phyloP scores from a whole-genome alignment of 2,797 vertebrate genomes.

The Pterois miles region DNA sequence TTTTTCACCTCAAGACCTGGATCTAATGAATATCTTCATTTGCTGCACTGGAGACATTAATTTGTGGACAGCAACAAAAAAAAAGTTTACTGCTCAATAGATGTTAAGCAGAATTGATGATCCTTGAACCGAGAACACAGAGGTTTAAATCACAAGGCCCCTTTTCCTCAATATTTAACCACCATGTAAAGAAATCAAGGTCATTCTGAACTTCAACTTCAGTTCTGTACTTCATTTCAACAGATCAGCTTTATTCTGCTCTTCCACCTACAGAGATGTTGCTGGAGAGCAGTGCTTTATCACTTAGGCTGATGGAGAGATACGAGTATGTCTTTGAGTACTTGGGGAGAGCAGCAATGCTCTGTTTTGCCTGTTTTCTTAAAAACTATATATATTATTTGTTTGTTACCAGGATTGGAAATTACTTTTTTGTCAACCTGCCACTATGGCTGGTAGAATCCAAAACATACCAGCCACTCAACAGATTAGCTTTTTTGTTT shows the following conservation, averaged over 20 bases:
- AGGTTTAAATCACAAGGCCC: constrained; percentile 8
- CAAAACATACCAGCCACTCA: no score
- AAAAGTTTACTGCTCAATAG: neutral
- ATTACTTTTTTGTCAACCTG: no score
- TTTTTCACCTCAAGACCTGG: constrained; percentile 33
- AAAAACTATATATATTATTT: neutral
- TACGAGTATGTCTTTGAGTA: neutral
- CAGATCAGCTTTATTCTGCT: neutral
- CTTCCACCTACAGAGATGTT: neutral
- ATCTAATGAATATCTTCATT: constrained; percentile 49
- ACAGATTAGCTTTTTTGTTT: no score
- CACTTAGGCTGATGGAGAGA: constrained; percentile 6
- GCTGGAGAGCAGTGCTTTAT: neutral
- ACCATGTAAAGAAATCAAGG: constrained; percentile 1
- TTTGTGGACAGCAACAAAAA: constrained; percentile 11
- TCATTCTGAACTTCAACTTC: neutral
- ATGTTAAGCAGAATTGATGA: constrained; percentile 27
- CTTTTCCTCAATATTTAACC: constrained; percentile 9
- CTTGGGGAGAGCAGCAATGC: neutral
- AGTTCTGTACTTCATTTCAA: constrained; percentile 1
- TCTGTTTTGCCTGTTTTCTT: neutral
- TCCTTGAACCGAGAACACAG: constrained; percentile 13
- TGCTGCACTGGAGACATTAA: constrained; percentile 20
- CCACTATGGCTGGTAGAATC: no score
- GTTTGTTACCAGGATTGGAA: no score